phyloP scores from a whole-genome alignment of 1,140 invertebrate genomes.

The Stratiolaelaps scimitus region DNA sequence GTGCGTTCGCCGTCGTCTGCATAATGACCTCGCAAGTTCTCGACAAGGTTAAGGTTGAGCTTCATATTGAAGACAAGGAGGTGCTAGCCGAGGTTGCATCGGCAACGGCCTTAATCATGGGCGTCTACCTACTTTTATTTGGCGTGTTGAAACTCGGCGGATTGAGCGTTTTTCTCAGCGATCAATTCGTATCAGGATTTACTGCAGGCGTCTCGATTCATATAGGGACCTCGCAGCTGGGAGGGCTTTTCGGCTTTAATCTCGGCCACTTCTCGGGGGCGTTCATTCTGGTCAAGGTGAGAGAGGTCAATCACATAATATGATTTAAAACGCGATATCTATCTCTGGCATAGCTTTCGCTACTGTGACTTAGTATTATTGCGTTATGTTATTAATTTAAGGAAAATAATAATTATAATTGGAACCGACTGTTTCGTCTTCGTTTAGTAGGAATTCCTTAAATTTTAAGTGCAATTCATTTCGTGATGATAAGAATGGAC shows the following conservation, averaged over 20 bases:
- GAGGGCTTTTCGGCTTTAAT: conserved; percentile 42
- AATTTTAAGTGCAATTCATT: no score
- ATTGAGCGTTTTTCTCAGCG: conserved; percentile 44
- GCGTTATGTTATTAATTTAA: no score
- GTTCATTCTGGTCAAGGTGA: conserved; percentile 44
- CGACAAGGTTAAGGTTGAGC: background rate
- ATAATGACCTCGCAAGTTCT: conserved; percentile 30
- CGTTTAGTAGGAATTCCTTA: no score
- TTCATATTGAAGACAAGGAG: background rate
- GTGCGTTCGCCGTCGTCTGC: conserved; percentile 31
- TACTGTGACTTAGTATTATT: no score
- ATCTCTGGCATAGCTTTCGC: no score
- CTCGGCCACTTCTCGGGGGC: conserved; percentile 39
- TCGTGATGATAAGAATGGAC: no score
- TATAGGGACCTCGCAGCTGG: conserved; percentile 45
- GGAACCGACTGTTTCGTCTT: no score
- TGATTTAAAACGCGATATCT: no score
- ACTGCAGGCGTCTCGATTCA: conserved; percentile 46
- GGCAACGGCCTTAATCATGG: background rate
- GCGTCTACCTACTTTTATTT: background rate
- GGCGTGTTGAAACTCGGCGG: conserved; percentile 43
- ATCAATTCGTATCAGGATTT: conserved; percentile 45
- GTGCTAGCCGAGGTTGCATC: background rate
- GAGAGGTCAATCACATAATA: no score
- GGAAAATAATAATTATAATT: no score